Evolutionary conservation across 2,888 invertebrate genomes (phyloP).

Genomic region (Polymixis lichenea): DNA sequence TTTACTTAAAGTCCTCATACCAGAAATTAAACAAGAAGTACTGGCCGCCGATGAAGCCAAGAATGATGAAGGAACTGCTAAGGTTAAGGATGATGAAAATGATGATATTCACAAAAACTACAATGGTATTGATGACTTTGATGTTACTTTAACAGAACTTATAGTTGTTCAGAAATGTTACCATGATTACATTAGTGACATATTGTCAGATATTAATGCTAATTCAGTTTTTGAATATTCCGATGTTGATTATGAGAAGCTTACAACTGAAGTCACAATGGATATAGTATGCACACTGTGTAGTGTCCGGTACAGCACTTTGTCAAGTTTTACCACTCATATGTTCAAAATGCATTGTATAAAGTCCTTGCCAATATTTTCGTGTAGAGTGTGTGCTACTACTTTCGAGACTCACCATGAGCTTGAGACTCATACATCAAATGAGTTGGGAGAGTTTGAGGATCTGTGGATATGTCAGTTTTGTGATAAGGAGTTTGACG

Average conservation of each 20-base stretch:
- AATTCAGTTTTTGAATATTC: conserved; percentile 78
- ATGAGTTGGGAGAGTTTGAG: conserved; percentile 84
- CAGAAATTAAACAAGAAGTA: conserved; percentile 74
- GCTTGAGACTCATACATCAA: conserved; percentile 76
- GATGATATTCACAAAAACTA: conserved; percentile 73
- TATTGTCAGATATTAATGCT: conserved; percentile 75
- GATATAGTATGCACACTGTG: conserved; percentile 81
- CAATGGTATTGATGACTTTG: conserved; percentile 85
- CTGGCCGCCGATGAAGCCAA: conserved; percentile 65
- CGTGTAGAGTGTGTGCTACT: conserved; percentile 84
- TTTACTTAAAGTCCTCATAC: conserved; percentile 70
- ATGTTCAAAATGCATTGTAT: conserved; percentile 84
- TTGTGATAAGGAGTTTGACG: conserved; percentile 87
- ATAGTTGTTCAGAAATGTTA: conserved; percentile 85
- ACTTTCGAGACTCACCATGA: conserved; percentile 81
- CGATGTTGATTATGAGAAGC: conserved; percentile 76
- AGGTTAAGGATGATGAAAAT: conserved; percentile 57
- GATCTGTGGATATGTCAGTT: conserved; percentile 89
- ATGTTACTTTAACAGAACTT: conserved; percentile 85
- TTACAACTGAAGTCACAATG: conserved; percentile 68
- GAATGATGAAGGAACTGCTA: conserved; percentile 57
- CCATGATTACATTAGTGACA: conserved; percentile 80
- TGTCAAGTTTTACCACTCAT: conserved; percentile 75
- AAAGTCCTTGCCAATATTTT: conserved; percentile 79
- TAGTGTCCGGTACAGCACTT: conserved; percentile 72